phyloP scores from a whole-genome alignment of 1,140 invertebrate species.

The Odontomachus brunneus region DNA sequence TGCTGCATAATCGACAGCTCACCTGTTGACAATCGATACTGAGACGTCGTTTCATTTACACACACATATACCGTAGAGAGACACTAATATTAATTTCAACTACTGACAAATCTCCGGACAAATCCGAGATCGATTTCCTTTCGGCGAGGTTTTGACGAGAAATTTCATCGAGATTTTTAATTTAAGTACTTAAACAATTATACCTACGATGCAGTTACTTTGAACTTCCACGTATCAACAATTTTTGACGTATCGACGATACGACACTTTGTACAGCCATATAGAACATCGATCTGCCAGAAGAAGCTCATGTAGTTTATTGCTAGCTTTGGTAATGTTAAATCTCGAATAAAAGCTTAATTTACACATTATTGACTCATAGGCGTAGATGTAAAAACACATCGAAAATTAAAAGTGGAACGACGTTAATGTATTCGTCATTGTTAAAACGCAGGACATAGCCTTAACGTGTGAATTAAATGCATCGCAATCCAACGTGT shows the following conservation, averaged over 20 bases:
- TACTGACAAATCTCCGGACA: not conserved
- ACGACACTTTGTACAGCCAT: not conserved
- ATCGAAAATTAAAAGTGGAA: constrained; percentile 42
- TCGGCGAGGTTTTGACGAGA: not conserved
- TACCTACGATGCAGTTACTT: not conserved
- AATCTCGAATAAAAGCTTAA: constrained; percentile 16
- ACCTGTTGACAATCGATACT: constrained; percentile 51
- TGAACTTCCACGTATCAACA: not conserved
- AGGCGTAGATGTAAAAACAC: not conserved
- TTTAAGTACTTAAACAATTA: not conserved
- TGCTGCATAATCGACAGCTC: constrained; percentile 5
- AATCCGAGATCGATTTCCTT: not conserved
- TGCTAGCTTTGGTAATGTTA: constrained; percentile 37
- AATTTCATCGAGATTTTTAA: not conserved
- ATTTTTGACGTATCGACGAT: not conserved
- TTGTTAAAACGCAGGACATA: constrained; percentile 44
- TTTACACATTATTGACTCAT: constrained; percentile 2
- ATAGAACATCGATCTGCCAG: not conserved
- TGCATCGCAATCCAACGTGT: constrained; percentile 38
- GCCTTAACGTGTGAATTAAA: constrained; percentile 50
- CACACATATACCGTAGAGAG: not conserved
- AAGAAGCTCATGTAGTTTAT: constrained; percentile 25
- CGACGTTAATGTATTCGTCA: constrained; percentile 49
- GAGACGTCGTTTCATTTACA: constrained; percentile 44
- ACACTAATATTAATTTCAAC: not conserved